These are phyloP conservation scores for Centrocercus urophasianus DNA, from an alignment of 2,113 vertebrate genomes.

Conservation along the genomic window DNA sequence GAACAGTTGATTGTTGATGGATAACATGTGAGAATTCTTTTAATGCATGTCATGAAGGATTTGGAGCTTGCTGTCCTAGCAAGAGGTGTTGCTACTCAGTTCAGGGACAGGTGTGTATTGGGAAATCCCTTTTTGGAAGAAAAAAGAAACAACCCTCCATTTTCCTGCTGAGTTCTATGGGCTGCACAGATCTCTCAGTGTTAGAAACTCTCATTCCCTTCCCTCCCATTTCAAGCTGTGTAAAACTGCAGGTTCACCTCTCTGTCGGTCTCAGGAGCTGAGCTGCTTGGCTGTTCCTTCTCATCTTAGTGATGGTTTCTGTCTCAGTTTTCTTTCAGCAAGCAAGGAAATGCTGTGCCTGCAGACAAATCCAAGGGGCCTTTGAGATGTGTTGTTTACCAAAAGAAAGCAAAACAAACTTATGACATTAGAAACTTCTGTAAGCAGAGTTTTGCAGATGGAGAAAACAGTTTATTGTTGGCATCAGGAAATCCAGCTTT, in stretches of 20 bases:
- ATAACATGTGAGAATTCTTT: too few species aligned
- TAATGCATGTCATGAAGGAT: background rate
- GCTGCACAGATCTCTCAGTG: background rate
- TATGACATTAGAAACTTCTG: background rate
- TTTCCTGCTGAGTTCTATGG: background rate
- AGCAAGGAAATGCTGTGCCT: background rate
- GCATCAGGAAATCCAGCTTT: background rate
- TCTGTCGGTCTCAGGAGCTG: background rate
- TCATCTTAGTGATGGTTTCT: background rate
- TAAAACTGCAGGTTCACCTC: background rate
- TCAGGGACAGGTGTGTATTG: rapidly evolving
- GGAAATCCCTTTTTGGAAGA: background rate
- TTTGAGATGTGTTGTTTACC: background rate
- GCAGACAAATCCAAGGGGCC: background rate
- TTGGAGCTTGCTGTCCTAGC: background rate
- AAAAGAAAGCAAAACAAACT: background rate
- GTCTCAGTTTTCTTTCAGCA: background rate
- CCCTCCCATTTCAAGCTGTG: background rate
- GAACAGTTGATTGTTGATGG: background rate
- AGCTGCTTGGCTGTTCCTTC: background rate
- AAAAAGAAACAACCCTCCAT: rapidly evolving
- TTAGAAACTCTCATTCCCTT: background rate
- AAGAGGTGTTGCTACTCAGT: background rate
- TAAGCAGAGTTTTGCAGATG: background rate
- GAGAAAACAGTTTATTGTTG: background rate